Base-by-base conservation (phyloP, 2,797 vertebrate genomes). In the Peromyscus melanophrys region DNA sequence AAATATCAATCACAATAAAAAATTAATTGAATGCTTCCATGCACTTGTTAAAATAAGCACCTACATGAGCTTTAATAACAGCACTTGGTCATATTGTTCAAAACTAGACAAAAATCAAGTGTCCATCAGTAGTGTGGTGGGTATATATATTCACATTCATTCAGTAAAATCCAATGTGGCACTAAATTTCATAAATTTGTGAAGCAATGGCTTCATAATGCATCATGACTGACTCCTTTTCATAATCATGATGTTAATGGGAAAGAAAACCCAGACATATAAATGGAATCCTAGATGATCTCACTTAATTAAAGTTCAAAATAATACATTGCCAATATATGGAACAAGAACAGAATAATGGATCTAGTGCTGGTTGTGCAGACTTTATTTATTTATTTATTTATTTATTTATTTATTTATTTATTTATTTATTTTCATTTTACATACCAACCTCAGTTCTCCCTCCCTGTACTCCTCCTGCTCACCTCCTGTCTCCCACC, bases 31-130 rank as follows among this genome's bases (percentile, higher is more conserved):
- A 88, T 40, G 13, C 27, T 57, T 52, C 49, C 11, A 40, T 61
- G 29, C 5, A 65, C 65, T 92, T 95, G 43, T 82, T 89, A 78
- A 85, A 97, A 92, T 59, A 82, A 93, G 25, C 34, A 71, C 40
- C 12, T 11, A 34, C 23, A 52, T 59, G 34, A 83, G 59, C 84
- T 82, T 59, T 90, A 84, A 77, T 73, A 43, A 17, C 12, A 65
- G 34, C 5, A 86, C 21, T 86, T 83, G 63, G 86, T 37, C 14
- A n/a, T 49, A 63, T 0, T 65, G 40, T 52, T 94, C 37, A 37
- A 85, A 90, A 63, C 9, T 23, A 93, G 90, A 77, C 10, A 95
- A 86, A 23, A 23, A 65, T 67, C 34, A 76, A 59, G 82, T 78
- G 31, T 52, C 37, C 52, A 46, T 90, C 65, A 57, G 9, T 4